phyloP scores from a whole-genome alignment of 2,113 vertebrate species.

The Hippolais icterina region DNA sequence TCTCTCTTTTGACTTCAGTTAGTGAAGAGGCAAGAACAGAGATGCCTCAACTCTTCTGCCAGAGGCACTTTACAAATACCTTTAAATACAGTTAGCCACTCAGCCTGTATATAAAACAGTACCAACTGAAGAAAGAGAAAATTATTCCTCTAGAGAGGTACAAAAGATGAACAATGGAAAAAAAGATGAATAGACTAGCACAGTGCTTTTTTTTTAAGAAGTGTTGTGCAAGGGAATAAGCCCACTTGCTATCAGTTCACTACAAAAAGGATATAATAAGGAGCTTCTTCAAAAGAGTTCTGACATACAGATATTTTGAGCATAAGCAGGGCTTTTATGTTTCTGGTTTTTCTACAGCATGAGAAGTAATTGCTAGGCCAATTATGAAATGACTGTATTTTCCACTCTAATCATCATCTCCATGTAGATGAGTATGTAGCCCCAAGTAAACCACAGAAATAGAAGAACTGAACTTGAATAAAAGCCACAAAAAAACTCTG shows the following conservation, averaged over 20 bases:
- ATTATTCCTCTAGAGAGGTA: neutral
- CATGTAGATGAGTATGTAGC: neutral
- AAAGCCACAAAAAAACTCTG: slow-evolving; percentile 1
- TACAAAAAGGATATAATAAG: neutral
- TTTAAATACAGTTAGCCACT: neutral
- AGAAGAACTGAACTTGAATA: neutral
- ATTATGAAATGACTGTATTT: neutral
- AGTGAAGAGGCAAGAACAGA: neutral
- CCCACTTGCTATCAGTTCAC: neutral
- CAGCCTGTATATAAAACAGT: neutral
- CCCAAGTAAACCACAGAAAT: slow-evolving; percentile 28
- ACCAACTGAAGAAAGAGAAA: neutral
- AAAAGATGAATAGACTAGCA: neutral
- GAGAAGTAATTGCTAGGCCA: neutral
- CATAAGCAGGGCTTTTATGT: neutral
- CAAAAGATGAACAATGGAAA: neutral
- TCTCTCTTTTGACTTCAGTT: neutral
- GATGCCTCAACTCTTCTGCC: neutral
- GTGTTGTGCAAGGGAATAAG: neutral
- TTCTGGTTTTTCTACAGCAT: neutral
- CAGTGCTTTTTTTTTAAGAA: neutral
- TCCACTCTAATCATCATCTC: slow-evolving; percentile 19
- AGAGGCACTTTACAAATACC: neutral
- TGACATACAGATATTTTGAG: neutral
- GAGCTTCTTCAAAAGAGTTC: neutral